Conservation (phyloP, 2,888 invertebrate genomes). For the Eucera pruinosa region DNA sequence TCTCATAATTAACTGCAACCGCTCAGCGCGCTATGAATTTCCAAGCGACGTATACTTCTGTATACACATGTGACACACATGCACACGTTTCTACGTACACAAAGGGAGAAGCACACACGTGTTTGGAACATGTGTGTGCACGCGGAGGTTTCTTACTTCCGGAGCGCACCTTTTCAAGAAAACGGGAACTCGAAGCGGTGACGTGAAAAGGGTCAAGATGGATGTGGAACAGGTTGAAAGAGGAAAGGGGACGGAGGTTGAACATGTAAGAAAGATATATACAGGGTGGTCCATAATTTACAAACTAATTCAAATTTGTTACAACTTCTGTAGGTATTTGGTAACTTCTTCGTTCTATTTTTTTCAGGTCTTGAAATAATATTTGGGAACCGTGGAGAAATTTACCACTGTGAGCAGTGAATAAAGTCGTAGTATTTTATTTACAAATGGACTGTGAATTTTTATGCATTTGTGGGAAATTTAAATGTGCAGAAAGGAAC, state of each 20-base stretch:
- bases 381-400: too few relatives aligned
- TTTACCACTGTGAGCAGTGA: too few relatives aligned
- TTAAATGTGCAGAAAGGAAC: too few relatives aligned
- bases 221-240: slow-evolving; percentile 48
- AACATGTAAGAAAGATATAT: background rate
- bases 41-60: slow-evolving; percentile 4
- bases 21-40: slow-evolving; percentile 21
- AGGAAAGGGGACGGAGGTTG: background rate
- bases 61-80: background rate
- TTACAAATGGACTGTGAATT: too few relatives aligned
- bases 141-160: slow-evolving; percentile 6
- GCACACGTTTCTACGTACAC: background rate
- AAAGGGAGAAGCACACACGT: slow-evolving; percentile 13
- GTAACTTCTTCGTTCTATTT: too few relatives aligned
- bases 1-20: slow-evolving; percentile 5
- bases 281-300: slow-evolving; percentile 12
- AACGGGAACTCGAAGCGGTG: slow-evolving; percentile 37
- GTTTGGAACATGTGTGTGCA: slow-evolving; percentile 20
- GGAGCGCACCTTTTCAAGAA: slow-evolving; percentile 39
- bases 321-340: too few relatives aligned
- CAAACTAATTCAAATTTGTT: too few relatives aligned
- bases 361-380: too few relatives aligned
- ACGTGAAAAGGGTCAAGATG: slow-evolving; percentile 63
- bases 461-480: too few relatives aligned
- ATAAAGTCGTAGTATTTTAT: too few relatives aligned